Evolutionary conservation across 2,888 invertebrate species (phyloP), one percentile per base, ranked within the genome.

Genomic region (Lissocephala sabroskyi): DNA sequence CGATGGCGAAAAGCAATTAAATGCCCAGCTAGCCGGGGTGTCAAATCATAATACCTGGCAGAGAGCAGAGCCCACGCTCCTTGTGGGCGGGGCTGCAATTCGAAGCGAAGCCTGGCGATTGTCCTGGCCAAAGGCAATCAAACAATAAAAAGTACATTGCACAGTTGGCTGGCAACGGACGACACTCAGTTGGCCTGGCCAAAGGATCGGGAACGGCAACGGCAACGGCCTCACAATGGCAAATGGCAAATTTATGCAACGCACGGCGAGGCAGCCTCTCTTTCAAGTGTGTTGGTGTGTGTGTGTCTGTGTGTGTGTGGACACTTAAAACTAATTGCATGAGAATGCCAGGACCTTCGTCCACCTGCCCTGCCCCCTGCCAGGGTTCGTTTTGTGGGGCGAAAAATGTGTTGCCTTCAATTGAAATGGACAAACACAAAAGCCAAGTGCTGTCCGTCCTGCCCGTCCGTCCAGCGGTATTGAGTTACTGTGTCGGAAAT

Each of bases 1-100:
- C n/a, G n/a, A n/a, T 52, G 46, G 42, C 43, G 48, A 56, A 56
- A 57, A 49, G 52, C 52, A 56, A 57, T 57, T 57, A 57, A 56
- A 48, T n/a, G n/a, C n/a, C n/a, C n/a, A n/a, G n/a, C n/a, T n/a
- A n/a, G n/a, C n/a, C n/a, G n/a, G n/a, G 45, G 39, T 56, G 35
- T 3, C 35, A 35, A 7, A 35, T 17, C 17, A 35, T 35, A 35
- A 35, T 35, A 16, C 35, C 3, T 32, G n/a, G 30, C 30, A n/a
- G n/a, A n/a, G n/a, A n/a, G n/a, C n/a, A n/a, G n/a, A n/a, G n/a
- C n/a, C n/a, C n/a, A n/a, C n/a, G n/a, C n/a, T n/a, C n/a, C n/a
- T n/a, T n/a, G n/a, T n/a, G n/a, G n/a, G n/a, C n/a, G n/a, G n/a
- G n/a, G n/a, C n/a, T n/a, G n/a, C n/a, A n/a, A n/a, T n/a, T n/a